Percentiles rank a stretch among this genome's conserved stretches.
Evolutionary conservation across 1,140 invertebrate genomes (phyloP).

Genomic region (Lucilia cuprina): DNA sequence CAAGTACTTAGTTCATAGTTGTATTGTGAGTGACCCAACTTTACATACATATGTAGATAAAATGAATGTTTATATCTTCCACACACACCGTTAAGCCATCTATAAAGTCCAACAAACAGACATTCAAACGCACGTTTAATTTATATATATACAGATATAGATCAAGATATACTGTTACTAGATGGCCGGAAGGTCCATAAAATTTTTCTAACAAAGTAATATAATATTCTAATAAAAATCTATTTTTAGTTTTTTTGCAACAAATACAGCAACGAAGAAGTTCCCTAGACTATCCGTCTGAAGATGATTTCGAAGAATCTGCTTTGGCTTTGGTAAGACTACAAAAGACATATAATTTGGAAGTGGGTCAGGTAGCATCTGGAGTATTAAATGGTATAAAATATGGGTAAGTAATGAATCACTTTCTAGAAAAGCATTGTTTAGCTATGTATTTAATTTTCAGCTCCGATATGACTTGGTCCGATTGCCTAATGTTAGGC

Average conservation of each 20-base stretch:
- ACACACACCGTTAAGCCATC: too few relatives aligned
- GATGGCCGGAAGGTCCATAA: too few relatives aligned
- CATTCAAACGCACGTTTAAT: too few relatives aligned
- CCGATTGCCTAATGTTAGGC: constrained; percentile 96
- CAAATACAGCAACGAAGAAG: constrained; percentile 74
- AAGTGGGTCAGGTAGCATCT: constrained; percentile 85
- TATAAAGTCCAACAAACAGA: too few relatives aligned
- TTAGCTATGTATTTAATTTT: constrained; percentile 16
- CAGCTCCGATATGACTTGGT: constrained; percentile 72
- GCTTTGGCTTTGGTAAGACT: constrained; percentile 91
- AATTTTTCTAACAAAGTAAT: too few relatives aligned
- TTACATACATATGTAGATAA: too few relatives aligned
- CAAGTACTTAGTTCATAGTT: too few relatives aligned
- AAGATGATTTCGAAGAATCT: constrained; percentile 92
- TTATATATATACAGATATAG: too few relatives aligned
- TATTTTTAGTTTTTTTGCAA: constrained; percentile 69
- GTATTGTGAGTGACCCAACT: too few relatives aligned
- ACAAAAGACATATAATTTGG: constrained; percentile 96
- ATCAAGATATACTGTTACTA: too few relatives aligned
- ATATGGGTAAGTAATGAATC: constrained; percentile 72
- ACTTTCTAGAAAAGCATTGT: neutral
- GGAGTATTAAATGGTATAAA: constrained; percentile 87
- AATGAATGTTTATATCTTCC: too few relatives aligned
- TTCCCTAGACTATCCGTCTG: constrained; percentile 79
- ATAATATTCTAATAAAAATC: neutral